A percentile compares a stretch with the other conserved stretches of the same genome.
These are phyloP conservation scores for Zaprionus camerounensis DNA, from an alignment of 1,140 invertebrate species.

Conservation along the genomic window DNA sequence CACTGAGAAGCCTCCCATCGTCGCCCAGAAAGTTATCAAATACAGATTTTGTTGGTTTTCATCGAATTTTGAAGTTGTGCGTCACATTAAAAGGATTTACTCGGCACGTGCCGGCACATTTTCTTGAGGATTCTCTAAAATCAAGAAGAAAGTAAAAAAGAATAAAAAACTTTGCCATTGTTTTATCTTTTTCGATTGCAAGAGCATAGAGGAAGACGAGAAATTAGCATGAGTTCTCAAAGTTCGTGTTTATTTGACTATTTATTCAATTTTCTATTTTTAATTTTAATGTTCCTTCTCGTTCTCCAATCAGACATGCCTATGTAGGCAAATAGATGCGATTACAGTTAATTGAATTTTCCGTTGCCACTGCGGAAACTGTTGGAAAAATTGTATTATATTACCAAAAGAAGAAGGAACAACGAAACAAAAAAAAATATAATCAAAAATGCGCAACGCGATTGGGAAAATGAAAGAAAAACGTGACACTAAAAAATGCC, in stretches of 20 bases:
- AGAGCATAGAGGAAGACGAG: slow-evolving; percentile 56
- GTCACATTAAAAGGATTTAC: slow-evolving; percentile 79
- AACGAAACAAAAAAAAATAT: slow-evolving; percentile 48
- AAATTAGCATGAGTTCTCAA: slow-evolving; percentile 76
- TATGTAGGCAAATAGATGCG: slow-evolving; percentile 65
- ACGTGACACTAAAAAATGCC: slow-evolving; percentile 68
- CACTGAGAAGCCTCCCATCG: slow-evolving; percentile 8
- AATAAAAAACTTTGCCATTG: slow-evolving; percentile 7
- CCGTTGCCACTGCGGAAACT: slow-evolving; percentile 36
- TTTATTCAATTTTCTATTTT: slow-evolving; percentile 55
- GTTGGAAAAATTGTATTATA: slow-evolving; percentile 66
- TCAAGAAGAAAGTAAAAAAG: slow-evolving; percentile 19
- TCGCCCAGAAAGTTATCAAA: not conserved
- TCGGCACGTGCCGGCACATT: slow-evolving; percentile 59
- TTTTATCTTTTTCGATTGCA: slow-evolving; percentile 21
- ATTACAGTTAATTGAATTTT: slow-evolving; percentile 83
- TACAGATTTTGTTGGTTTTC: slow-evolving; percentile 19
- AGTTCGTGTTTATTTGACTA: slow-evolving; percentile 77
- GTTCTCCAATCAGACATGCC: slow-evolving; percentile 68
- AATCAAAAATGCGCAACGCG: slow-evolving; percentile 67
- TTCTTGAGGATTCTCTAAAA: slow-evolving; percentile 17
- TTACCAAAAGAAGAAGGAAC: slow-evolving; percentile 60
- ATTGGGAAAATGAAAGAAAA: slow-evolving; percentile 60
- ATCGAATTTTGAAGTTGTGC: slow-evolving; percentile 57
- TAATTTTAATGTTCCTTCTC: not conserved